Percentiles rank a stretch among this genome's conserved stretches.
These are phyloP conservation scores for Drosophila varians DNA, from an alignment of 1,140 invertebrate genomes.

Conservation along the genomic window DNA sequence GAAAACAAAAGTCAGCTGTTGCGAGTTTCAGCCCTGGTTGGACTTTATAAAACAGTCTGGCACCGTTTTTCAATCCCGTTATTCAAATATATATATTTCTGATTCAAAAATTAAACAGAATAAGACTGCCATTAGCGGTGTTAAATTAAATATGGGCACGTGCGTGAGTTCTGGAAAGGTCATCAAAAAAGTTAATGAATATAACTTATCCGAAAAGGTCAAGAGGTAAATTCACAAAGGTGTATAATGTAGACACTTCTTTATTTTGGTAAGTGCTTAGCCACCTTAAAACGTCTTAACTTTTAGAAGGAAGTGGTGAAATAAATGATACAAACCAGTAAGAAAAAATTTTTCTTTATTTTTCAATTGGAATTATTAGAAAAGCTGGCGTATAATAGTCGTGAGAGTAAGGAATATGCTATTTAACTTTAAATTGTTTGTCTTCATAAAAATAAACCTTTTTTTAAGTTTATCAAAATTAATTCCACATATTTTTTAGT, in stretches of 20 bases:
- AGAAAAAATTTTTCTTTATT: neutral
- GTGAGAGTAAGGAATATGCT: too few species aligned
- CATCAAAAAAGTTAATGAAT: conserved; percentile 2
- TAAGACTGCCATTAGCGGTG: neutral
- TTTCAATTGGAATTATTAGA: too few species aligned
- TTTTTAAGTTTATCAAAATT: neutral
- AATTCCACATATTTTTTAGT: neutral
- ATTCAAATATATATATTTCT: neutral
- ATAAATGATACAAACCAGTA: neutral
- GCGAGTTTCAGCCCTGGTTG: conserved; percentile 1
- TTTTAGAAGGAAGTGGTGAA: too few species aligned
- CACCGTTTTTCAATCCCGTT: neutral
- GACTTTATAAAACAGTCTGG: neutral
- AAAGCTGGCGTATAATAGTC: too few species aligned
- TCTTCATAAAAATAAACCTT: too few species aligned
- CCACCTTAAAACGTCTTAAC: neutral
- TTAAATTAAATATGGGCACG: neutral
- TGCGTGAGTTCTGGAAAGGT: neutral
- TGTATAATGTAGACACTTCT: neutral
- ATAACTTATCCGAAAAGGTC: conserved; percentile 21
- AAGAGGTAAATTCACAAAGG: neutral
- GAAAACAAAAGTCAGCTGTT: conserved; percentile 50
- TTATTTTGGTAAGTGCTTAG: neutral
- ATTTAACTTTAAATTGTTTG: too few species aligned
- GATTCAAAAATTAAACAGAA: neutral